Base-by-base conservation (phyloP, 2,888 invertebrate genomes). In the Hemistola chrysoprasaria region DNA sequence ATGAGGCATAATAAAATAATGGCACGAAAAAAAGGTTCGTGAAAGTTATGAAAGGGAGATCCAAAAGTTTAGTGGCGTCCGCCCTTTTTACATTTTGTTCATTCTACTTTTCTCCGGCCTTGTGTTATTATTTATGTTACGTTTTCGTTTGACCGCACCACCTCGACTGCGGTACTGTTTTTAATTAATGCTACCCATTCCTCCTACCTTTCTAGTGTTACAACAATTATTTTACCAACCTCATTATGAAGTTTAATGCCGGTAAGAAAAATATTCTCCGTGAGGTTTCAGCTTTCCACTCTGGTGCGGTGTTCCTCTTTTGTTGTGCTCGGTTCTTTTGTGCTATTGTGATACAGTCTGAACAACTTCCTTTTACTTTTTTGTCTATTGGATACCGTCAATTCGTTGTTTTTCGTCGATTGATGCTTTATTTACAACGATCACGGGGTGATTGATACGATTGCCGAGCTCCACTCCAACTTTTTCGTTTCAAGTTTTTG, bases 1-100 rank as follows among this genome's bases (percentile, higher is more conserved):
- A 84, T 83, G 83, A 81, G 80, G 72, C 75, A 70, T 79, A 82
- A 81, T 84, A 78, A 82, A 84, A 86, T 82, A 84, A 86, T 83
- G 78, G 76, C 55, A 74, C 60, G 38, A 73, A 75, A 79, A 85
- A 85, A 85, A 79, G 78, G 79, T 72, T 75, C 77, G 68, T 65
- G 77, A 84, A 86, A 85, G 81, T 85, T 86, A 77, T 74, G 77
- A 78, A 78, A 80, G 76, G 80, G 77, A 71, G 70, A 72, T 79
- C 73, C 73, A 64, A 81, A 87, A 86, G 77, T 82, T 85, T 72
- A 62, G 66, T 65, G 64, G 60, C 66, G 70, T 59, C 67, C 67
- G 71, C 73, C 76, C 73, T 74, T 78, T 50, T 81, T 76, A 68
- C 74, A 65, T 79, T 78, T 79, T 74, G 70, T 78, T 76, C 73